phyloP scores from a whole-genome alignment of 2,113 vertebrate species.

The Chelonoidis abingdonii region DNA sequence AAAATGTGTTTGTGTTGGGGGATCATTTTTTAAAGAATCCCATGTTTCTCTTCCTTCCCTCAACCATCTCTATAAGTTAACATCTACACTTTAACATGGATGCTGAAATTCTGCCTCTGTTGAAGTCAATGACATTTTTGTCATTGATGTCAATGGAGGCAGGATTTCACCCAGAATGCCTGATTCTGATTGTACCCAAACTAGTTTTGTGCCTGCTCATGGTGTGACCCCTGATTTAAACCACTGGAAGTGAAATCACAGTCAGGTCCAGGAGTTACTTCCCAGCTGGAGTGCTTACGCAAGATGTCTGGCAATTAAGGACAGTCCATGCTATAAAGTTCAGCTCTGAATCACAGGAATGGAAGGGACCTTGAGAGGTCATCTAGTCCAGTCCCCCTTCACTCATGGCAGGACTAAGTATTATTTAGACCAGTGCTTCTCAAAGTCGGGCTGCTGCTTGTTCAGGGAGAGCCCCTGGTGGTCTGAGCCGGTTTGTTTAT shows the following conservation, averaged over 20 bases:
- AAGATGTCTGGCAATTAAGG: not conserved
- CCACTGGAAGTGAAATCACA: rapidly evolving
- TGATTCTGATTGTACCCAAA: not conserved
- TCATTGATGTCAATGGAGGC: rapidly evolving
- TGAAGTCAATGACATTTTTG: not conserved
- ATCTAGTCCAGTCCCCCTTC: no score
- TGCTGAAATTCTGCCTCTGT: rapidly evolving
- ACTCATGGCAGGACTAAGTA: no score
- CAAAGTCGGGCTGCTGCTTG: no score
- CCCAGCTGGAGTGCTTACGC: not conserved
- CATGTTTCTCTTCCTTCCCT: not conserved
- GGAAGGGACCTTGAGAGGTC: no score
- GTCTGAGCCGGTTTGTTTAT: no score
- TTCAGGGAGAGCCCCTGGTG: no score
- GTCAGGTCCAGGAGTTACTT: not conserved
- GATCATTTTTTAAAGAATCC: not conserved
- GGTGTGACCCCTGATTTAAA: not conserved
- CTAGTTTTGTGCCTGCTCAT: rapidly evolving
- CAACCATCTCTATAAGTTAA: not conserved
- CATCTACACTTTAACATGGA: not conserved
- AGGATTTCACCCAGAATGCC: not conserved
- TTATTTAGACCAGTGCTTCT: no score
- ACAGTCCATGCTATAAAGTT: not conserved
- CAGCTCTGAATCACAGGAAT: not conserved
- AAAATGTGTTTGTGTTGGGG: not conserved